Base-by-base conservation (phyloP, 2,888 invertebrate genomes). In the Ormyrus labotus region DNA sequence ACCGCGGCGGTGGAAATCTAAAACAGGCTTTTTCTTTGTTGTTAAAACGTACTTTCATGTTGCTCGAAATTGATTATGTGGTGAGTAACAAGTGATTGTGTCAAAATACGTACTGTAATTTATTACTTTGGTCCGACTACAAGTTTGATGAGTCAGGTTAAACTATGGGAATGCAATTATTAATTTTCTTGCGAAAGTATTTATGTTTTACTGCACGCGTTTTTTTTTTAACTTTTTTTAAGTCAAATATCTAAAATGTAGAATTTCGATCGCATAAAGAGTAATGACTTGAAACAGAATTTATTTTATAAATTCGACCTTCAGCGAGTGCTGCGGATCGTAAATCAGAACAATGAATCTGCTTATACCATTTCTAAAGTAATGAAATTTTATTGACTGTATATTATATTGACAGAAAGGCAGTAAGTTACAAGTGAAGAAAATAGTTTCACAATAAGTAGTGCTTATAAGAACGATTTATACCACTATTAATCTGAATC, bases 401-500 rank as follows among this genome's bases (percentile, higher is more conserved):
- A 65, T 7, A 9, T 58, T 65, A 47, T 48, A 67, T 71, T 75
- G 53, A 60, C 78, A 65, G 51, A 60, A 11, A 71, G 19, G 58
- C 51, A 65, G 68, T 68, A 68, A 34, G 4, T 53, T 55, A 34
- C n/a, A 72, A 64, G 51, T 7, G 47, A 45, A 48, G 69, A 69
- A 75, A 67, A 61, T 8, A 0, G 34, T 75, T 75, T 68, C 75
- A 53, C 51, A 75, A 75, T 67, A 58, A 67, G 13, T 51, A 57
- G 58, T 67, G 19, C 55, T 76, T 55, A 10, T 8, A 57, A 50
- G 47, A 48, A 69, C 47, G 13, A 77, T 77, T 77, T 70, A 70
- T 77, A 48, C 11, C 51, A 19, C 47, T 53, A 68, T 55, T 69
- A 77, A 58, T 10, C n/a, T 9, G 7, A 19, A 19, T 19, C 3